These are phyloP conservation scores for Myoxocephalus aenaeus DNA, from an alignment of 2,797 vertebrate genomes.

Conservation along the genomic window DNA sequence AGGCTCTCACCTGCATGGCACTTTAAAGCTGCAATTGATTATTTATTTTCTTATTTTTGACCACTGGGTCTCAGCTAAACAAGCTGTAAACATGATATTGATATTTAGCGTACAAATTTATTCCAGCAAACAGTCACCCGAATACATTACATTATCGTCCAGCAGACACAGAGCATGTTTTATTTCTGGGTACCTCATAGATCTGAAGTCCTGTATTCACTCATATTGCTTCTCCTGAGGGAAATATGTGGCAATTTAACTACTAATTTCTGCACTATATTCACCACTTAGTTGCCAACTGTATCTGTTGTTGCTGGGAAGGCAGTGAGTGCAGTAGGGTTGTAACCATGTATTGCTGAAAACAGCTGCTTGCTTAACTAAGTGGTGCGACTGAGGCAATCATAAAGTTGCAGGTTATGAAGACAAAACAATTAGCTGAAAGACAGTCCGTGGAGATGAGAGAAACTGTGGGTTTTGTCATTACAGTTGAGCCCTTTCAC, in stretches of 20 bases:
- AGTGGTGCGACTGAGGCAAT: neutral
- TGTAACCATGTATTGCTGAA: neutral
- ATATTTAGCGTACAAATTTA: neutral
- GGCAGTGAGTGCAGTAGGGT: too few species aligned
- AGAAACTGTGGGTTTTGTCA: neutral
- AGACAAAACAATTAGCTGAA: slow-evolving; percentile 4
- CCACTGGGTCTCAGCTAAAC: neutral
- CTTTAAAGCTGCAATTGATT: neutral
- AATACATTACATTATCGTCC: neutral
- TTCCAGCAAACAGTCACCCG: neutral
- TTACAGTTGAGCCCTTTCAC: neutral
- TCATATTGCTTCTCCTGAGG: neutral
- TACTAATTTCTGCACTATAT: slow-evolving; percentile 4
- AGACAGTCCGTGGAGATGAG: neutral
- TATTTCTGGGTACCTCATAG: neutral
- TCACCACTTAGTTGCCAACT: neutral
- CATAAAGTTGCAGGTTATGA: neutral
- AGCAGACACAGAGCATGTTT: neutral
- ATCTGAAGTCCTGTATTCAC: neutral
- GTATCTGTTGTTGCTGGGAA: neutral
- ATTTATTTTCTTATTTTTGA: neutral
- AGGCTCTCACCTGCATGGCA: neutral
- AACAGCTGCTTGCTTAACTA: neutral
- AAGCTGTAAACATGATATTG: neutral
- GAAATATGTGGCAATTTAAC: neutral